Conservation (phyloP, 2,888 invertebrate species). For the Latheticus oryzae region DNA sequence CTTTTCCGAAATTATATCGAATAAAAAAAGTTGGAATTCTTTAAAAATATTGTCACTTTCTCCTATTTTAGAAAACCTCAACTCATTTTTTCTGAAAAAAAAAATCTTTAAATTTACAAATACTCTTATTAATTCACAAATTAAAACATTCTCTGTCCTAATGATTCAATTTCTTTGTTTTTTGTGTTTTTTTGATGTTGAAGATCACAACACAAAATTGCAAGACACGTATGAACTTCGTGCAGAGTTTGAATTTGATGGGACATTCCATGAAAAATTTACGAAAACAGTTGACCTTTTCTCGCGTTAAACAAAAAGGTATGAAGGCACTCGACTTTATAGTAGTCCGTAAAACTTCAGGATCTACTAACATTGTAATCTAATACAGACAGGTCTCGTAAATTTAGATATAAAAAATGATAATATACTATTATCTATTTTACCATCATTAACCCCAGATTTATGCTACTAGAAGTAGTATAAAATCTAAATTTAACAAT, state of each 20-base stretch:
- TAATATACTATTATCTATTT: no score
- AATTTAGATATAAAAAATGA: no score
- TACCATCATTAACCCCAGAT: no score
- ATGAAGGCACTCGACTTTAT: slow-evolving; percentile 38
- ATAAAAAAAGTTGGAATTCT: no score
- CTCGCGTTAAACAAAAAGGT: slow-evolving; percentile 41
- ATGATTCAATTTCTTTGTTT: no score
- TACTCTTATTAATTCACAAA: background rate
- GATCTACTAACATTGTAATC: slow-evolving; percentile 41
- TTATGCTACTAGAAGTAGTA: no score
- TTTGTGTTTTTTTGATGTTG: no score
- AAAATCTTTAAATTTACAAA: background rate
- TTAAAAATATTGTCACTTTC: no score
- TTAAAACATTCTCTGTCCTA: background rate
- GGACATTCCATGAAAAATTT: slow-evolving; percentile 37
- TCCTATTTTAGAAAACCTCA: background rate
- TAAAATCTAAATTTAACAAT: no score
- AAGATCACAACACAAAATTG: no score
- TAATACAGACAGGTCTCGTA: slow-evolving; percentile 46
- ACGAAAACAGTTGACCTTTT: slow-evolving; percentile 39
- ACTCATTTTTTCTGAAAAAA: background rate
- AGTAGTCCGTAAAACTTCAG: slow-evolving; percentile 34
- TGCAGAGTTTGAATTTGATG: slow-evolving; percentile 31
- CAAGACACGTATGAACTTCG: slow-evolving; percentile 27
- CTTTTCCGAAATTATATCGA: no score